Percentiles rank a stretch among this genome's conserved stretches.
Evolutionary conservation across 2,888 invertebrate genomes (phyloP).

Genomic region (Crepidodera aurea): DNA sequence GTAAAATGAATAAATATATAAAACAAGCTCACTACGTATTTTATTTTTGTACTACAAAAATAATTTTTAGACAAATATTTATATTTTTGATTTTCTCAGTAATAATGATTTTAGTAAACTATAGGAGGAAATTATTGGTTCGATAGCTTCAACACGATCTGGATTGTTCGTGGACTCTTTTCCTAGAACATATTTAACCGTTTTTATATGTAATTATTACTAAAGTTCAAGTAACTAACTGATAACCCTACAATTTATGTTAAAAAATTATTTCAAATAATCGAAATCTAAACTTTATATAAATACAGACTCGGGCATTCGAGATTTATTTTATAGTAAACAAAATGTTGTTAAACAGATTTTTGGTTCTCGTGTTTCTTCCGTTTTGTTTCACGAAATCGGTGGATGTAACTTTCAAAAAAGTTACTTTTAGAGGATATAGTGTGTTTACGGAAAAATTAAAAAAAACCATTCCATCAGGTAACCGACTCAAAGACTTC

Average conservation of each 20-base stretch:
- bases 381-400: slow-evolving; percentile 30
- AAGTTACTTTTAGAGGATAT: slow-evolving; percentile 47
- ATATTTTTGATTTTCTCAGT: too few species aligned
- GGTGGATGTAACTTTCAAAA: slow-evolving; percentile 45
- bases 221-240: too few species aligned
- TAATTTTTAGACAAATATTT: too few species aligned
- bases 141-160: neutral
- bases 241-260: too few species aligned
- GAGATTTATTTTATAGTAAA: neutral
- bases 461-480: slow-evolving; percentile 41
- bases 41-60: too few species aligned
- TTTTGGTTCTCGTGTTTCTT: slow-evolving; percentile 22
- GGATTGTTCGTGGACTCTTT: neutral
- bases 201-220: too few species aligned
- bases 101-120: neutral
- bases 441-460: slow-evolving; percentile 47
- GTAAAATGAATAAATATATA: too few species aligned
- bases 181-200: too few species aligned
- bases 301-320: too few species aligned
- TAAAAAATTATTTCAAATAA: too few species aligned
- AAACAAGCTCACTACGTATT: too few species aligned
- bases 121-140: slow-evolving; percentile 1
- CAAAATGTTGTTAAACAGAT: slow-evolving; percentile 16
- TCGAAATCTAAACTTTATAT: too few species aligned
- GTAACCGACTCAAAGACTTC: slow-evolving; percentile 45